These are phyloP conservation scores for Liposcelis brunnea DNA, from an alignment of 2,888 invertebrate genomes.

Conservation along the genomic window DNA sequence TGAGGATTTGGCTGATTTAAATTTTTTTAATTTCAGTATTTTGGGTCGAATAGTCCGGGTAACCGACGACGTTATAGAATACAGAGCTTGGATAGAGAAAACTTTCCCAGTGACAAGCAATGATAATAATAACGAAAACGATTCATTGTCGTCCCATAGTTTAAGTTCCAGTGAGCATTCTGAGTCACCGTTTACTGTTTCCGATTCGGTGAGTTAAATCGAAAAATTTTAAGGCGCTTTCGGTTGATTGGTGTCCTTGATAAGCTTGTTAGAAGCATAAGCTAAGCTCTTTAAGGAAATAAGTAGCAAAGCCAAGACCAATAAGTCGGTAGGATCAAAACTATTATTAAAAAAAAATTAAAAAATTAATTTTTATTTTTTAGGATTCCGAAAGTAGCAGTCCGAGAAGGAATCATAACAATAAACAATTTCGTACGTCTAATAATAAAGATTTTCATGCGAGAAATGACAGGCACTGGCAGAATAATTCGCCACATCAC, in stretches of 20 bases:
- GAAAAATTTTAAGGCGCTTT: too few species aligned
- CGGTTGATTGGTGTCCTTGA: too few species aligned
- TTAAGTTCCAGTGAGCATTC: slow-evolving; percentile 10
- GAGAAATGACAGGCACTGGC: too few species aligned
- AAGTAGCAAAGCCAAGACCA: too few species aligned
- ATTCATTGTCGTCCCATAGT: slow-evolving; percentile 12
- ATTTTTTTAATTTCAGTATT: slow-evolving; percentile 33
- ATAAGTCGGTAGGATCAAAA: too few species aligned
- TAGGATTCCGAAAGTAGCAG: slow-evolving; percentile 19
- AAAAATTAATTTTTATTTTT: slow-evolving; percentile 10
- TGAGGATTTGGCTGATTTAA: too few species aligned
- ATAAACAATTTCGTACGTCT: too few species aligned
- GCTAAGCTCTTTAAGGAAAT: too few species aligned
- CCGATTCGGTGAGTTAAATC: slow-evolving; percentile 1
- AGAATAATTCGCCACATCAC: too few species aligned
- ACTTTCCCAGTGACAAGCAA: slow-evolving; percentile 25
- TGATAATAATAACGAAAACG: slow-evolving; percentile 10
- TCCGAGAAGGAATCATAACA: slow-evolving; percentile 11
- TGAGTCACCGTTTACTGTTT: not conserved
- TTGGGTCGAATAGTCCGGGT: slow-evolving; percentile 83
- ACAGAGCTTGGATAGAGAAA: slow-evolving; percentile 47
- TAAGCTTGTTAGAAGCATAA: too few species aligned
- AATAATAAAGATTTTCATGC: slow-evolving; percentile 7
- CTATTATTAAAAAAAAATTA: too few species aligned
- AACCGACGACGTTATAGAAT: slow-evolving; percentile 77